Conservation (phyloP, 2,888 invertebrate species). For the Priocnemis perturbator region DNA sequence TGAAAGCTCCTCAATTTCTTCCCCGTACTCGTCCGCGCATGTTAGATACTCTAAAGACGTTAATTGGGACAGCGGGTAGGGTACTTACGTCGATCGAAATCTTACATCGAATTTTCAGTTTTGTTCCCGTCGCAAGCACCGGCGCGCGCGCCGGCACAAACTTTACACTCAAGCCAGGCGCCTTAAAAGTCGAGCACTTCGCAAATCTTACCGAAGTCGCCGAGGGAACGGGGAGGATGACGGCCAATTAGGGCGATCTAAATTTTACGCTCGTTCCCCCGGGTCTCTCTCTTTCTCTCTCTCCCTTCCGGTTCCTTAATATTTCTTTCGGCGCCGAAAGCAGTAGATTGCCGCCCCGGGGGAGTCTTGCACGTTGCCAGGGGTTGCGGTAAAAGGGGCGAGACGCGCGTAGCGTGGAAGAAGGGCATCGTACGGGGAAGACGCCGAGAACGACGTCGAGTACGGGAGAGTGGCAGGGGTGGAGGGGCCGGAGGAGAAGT, state of each 20-base stretch:
- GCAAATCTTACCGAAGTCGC: constrained; percentile 2
- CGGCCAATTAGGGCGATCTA: constrained; percentile 9
- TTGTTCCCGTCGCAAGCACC: too few relatives aligned
- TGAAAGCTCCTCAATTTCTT: constrained; percentile 11
- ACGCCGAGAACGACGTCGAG: neutral
- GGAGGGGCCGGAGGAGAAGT: neutral
- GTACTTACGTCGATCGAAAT: neutral
- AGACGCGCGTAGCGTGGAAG: neutral
- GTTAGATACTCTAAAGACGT: too few relatives aligned
- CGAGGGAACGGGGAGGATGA: neutral
- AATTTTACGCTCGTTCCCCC: constrained; percentile 15
- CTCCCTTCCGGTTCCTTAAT: constrained; percentile 10
- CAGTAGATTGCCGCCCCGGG: constrained; percentile 23
- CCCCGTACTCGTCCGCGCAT: too few relatives aligned
- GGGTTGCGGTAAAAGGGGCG: constrained; percentile 16
- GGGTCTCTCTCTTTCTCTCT: neutral
- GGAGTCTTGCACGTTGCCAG: constrained; percentile 10
- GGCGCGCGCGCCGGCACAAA: neutral
- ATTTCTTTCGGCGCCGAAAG: constrained; percentile 24
- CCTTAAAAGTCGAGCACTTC: neutral
- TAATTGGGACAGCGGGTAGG: too few relatives aligned
- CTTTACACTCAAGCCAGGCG: neutral
- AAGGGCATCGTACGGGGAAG: neutral
- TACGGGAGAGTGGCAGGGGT: neutral
- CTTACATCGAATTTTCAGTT: neutral